These are phyloP conservation scores for Phymanthus crucifer DNA, from an alignment of 92 coral and sea anemone genomes.

Conservation along the genomic window DNA sequence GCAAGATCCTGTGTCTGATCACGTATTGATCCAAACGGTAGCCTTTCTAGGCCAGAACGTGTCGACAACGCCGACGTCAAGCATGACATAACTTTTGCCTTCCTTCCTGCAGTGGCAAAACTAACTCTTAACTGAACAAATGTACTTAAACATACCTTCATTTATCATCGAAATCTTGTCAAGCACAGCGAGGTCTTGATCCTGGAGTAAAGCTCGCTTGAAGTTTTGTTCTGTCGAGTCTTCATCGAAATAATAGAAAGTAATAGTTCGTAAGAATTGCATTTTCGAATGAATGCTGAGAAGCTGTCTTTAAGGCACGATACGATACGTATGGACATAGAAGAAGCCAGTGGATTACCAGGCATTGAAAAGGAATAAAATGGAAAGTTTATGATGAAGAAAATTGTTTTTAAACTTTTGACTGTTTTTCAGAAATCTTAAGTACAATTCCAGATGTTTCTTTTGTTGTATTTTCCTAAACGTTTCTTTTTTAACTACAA, in stretches of 20 bases:
- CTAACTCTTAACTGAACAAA: background rate
- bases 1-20: no score
- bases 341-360: no score
- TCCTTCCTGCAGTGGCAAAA: background rate
- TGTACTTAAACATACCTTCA: background rate
- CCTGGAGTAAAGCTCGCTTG: conserved; percentile 16
- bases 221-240: background rate
- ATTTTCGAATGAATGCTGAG: background rate
- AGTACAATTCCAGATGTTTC: no score
- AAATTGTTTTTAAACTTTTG: no score
- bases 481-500: no score
- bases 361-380: no score
- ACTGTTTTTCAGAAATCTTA: no score
- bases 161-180: conserved; percentile 23
- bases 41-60: background rate
- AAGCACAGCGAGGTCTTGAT: background rate
- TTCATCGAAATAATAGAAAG: background rate
- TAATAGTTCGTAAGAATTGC: background rate
- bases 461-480: no score
- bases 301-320: background rate
- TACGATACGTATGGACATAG: no score
- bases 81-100: background rate
- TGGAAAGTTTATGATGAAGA: no score
- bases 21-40: no score
- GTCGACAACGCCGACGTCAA: background rate